Conservation (phyloP, 2,797 vertebrate genomes). For the Lithobates pipiens region DNA sequence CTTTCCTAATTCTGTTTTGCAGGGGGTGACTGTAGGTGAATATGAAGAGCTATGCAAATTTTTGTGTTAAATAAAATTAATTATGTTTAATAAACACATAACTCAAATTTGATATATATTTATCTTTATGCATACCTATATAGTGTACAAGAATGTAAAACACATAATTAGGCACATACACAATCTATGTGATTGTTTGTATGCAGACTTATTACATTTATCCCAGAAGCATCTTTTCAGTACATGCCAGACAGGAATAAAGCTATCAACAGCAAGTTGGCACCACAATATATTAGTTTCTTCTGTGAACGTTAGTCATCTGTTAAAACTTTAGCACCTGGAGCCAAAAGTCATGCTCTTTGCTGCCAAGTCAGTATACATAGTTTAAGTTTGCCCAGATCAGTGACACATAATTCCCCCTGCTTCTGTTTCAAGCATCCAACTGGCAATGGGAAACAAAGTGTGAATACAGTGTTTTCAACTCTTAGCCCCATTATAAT, state of each 20-base stretch:
- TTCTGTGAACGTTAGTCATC: slow-evolving; percentile 52
- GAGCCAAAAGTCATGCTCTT: slow-evolving; percentile 52
- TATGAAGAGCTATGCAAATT: too few relatives aligned
- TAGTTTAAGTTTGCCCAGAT: slow-evolving; percentile 55
- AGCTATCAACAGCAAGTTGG: slow-evolving; percentile 65
- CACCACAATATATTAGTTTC: slow-evolving; percentile 61
- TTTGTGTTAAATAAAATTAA: too few relatives aligned
- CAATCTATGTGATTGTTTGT: background rate
- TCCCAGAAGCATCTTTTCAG: slow-evolving; percentile 30
- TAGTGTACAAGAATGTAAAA: background rate
- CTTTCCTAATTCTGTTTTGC: too few relatives aligned
- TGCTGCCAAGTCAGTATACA: slow-evolving; percentile 57
- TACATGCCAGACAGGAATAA: slow-evolving; percentile 67
- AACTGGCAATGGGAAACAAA: background rate
- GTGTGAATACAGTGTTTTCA: slow-evolving; percentile 3
- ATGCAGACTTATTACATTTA: background rate
- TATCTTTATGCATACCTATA: background rate
- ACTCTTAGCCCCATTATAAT: background rate
- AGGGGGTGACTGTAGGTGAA: too few relatives aligned
- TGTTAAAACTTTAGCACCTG: slow-evolving; percentile 60
- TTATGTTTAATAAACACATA: too few relatives aligned
- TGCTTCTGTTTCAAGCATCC: slow-evolving; percentile 49
- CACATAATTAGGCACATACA: background rate
- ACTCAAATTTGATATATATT: too few relatives aligned
- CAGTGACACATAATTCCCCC: slow-evolving; percentile 56